Conservation (phyloP, 2,888 invertebrate species). For the Ophonus ardosiacus region DNA sequence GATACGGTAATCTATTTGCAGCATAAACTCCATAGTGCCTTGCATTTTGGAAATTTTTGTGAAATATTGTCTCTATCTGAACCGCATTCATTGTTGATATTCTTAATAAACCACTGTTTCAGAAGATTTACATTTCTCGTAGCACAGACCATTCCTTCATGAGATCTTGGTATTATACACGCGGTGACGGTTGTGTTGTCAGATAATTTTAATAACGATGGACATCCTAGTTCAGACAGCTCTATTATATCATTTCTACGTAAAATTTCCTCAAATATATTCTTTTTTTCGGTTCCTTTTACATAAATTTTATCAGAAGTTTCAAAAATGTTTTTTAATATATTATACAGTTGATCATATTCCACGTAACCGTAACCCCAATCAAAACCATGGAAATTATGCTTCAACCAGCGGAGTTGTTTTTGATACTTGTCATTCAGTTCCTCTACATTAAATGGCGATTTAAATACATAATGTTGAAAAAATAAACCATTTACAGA, state of each 20-base stretch:
- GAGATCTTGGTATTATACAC: constrained; percentile 4
- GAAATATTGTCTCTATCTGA: constrained; percentile 22
- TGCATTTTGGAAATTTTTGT: constrained; percentile 6
- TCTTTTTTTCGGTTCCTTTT: constrained; percentile 21
- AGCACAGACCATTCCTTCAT: constrained; percentile 32
- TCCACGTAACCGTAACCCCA: background rate
- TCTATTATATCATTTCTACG: background rate
- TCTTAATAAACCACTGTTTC: constrained; percentile 25
- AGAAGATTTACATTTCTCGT: background rate
- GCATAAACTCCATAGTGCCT: constrained; percentile 15
- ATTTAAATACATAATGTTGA: too few relatives aligned
- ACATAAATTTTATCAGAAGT: background rate
- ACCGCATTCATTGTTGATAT: constrained; percentile 43
- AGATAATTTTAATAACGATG: constrained; percentile 5
- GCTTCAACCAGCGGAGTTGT: too few relatives aligned
- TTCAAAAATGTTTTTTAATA: background rate
- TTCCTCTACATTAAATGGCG: too few relatives aligned
- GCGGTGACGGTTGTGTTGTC: background rate
- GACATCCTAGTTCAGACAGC: background rate
- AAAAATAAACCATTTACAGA: too few relatives aligned
- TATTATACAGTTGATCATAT: background rate
- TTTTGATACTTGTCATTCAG: too few relatives aligned
- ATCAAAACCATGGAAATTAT: background rate
- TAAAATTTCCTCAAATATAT: background rate
- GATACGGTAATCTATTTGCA: constrained; percentile 14